Conservation (phyloP, 2,888 invertebrate species). For the Agrilus cyanescens region DNA sequence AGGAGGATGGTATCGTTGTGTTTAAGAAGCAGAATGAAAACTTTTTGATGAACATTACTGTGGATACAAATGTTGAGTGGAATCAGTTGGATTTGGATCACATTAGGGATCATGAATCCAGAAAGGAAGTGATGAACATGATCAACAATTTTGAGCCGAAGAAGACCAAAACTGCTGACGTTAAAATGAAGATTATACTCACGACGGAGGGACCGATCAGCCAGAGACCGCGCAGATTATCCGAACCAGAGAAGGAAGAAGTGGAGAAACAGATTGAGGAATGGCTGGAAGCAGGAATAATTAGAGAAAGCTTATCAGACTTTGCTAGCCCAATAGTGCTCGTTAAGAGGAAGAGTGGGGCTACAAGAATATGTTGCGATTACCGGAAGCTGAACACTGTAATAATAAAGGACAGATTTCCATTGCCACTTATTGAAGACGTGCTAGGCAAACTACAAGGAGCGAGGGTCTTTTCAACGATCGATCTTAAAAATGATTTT, state of each 20-base stretch:
- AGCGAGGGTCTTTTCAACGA: no score
- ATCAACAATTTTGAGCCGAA: not conserved
- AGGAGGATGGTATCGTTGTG: not conserved
- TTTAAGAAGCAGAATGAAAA: not conserved
- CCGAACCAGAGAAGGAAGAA: not conserved
- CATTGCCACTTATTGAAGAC: no score
- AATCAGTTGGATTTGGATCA: not conserved
- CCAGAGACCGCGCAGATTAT: no score
- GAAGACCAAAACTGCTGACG: not conserved
- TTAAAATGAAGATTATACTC: constrained; percentile 3
- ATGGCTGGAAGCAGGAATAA: constrained; percentile 1
- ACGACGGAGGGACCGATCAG: not conserved
- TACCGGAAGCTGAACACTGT: no score
- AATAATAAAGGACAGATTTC: no score
- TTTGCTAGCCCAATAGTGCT: constrained; percentile 7
- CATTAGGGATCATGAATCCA: not conserved
- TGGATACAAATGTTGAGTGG: not conserved
- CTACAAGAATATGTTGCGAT: constrained; percentile 1
- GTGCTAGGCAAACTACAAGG: no score
- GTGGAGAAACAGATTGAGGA: constrained; percentile 2
- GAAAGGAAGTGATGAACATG: not conserved
- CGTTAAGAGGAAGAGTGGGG: constrained; percentile 5
- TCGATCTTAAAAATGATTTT: no score
- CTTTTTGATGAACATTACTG: not conserved
- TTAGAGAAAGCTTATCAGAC: constrained; percentile 6